phyloP scores from a whole-genome alignment of 2,113 vertebrate genomes.

The Pseudonaja textilis region DNA sequence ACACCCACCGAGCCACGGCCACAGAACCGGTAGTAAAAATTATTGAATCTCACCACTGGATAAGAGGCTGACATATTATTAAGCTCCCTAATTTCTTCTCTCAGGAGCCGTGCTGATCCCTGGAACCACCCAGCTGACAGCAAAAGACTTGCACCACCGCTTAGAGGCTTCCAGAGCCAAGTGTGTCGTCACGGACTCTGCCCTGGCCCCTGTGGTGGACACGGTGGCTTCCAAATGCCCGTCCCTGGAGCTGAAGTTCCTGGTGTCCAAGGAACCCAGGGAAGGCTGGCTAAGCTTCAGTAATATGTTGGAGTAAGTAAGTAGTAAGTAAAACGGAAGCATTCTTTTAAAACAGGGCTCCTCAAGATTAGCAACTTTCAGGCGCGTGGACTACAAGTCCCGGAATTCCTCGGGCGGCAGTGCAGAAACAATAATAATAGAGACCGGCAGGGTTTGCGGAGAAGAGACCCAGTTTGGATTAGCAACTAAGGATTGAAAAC shows the following conservation, averaged over 20 bases:
- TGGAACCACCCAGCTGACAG: constrained; percentile 77
- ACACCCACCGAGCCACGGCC: too few species aligned
- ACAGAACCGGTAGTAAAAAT: too few species aligned
- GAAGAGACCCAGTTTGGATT: background rate
- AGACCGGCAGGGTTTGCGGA: background rate
- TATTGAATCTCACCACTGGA: background rate
- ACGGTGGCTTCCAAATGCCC: constrained; percentile 66
- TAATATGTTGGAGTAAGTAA: constrained; percentile 71
- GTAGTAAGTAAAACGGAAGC: background rate
- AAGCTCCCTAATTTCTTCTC: constrained; percentile 13
- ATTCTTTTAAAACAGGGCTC: background rate
- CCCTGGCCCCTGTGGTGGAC: constrained; percentile 72
- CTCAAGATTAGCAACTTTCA: background rate
- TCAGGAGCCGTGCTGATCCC: constrained; percentile 74
- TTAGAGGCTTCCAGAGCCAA: constrained; percentile 73
- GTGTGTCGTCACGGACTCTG: constrained; percentile 73
- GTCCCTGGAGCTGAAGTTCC: constrained; percentile 69
- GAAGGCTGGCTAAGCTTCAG: constrained; percentile 73
- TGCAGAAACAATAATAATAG: background rate
- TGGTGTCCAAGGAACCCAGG: constrained; percentile 66
- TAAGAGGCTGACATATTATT: background rate
- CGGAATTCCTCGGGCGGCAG: background rate
- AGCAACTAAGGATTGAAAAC: background rate
- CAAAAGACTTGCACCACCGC: constrained; percentile 75
- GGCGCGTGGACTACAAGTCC: background rate